phyloP scores from a whole-genome alignment of 2,888 invertebrate genomes.

The Carabus problematicus region DNA sequence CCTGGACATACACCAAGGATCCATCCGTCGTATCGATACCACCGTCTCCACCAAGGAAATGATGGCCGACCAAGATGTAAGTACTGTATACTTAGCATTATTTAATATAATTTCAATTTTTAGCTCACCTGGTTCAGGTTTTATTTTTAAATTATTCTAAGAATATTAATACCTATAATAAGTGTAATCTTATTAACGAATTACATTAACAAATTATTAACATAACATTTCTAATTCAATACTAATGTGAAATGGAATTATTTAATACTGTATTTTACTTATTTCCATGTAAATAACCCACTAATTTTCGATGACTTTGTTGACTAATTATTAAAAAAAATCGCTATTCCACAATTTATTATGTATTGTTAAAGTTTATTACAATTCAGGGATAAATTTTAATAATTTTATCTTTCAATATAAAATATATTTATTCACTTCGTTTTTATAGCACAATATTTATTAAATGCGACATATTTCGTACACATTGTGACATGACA shows the following conservation, averaged over 20 bases:
- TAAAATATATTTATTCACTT: too few relatives aligned
- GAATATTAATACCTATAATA: neutral
- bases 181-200: neutral
- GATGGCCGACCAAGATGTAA: slow-evolving; percentile 92
- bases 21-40: slow-evolving; percentile 89
- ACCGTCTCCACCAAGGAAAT: slow-evolving; percentile 94
- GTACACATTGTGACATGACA: too few relatives aligned
- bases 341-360: too few relatives aligned
- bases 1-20: slow-evolving; percentile 90
- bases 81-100: slow-evolving; percentile 55
- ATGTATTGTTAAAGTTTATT: too few relatives aligned
- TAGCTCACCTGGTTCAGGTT: neutral
- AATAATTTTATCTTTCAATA: too few relatives aligned
- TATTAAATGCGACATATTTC: neutral
- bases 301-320: too few relatives aligned
- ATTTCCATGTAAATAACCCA: too few relatives aligned
- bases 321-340: too few relatives aligned
- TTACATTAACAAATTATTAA: neutral
- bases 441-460: too few relatives aligned
- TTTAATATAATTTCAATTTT: too few relatives aligned
- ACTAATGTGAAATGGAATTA: slow-evolving; percentile 1
- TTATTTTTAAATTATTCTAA: slow-evolving; percentile 18
- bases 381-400: too few relatives aligned
- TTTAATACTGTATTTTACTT: too few relatives aligned
- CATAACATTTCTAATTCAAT: slow-evolving; percentile 7